Conservation (phyloP, 2,113 vertebrate species). For the Butorides virescens region DNA sequence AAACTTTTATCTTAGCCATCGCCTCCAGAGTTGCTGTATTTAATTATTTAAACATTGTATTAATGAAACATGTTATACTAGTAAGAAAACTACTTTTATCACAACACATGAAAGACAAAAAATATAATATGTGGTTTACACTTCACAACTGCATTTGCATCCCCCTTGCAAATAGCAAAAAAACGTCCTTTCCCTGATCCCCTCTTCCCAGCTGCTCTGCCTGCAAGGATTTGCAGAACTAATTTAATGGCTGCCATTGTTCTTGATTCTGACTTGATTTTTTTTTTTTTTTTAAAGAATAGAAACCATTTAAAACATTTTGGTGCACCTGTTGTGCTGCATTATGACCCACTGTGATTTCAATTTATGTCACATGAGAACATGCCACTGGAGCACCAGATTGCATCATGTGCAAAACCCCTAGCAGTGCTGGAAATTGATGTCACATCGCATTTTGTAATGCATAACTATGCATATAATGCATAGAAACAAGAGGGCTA, state of each 20-base stretch:
- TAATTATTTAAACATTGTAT: conserved; percentile 74
- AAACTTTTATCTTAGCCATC: conserved; percentile 73
- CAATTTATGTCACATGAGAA: conserved; percentile 67
- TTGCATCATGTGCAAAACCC: conserved; percentile 35
- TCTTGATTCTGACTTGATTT: conserved; percentile 64
- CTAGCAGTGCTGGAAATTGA: conserved; percentile 32
- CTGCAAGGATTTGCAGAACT: conserved; percentile 53
- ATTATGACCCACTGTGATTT: conserved; percentile 55
- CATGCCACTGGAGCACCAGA: conserved; percentile 18
- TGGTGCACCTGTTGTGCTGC: conserved; percentile 67
- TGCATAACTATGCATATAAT: background rate
- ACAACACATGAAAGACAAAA: conserved; percentile 51
- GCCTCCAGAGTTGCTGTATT: conserved; percentile 65
- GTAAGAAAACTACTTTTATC: conserved; percentile 68
- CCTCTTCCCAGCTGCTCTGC: conserved; percentile 61
- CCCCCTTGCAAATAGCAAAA: conserved; percentile 48
- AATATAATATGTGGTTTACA: conserved; percentile 24
- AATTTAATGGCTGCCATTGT: conserved; percentile 68
- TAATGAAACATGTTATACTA: conserved; percentile 71
- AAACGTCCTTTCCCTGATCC: background rate
- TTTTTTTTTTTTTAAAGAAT: background rate
- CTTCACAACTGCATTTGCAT: conserved; percentile 41
- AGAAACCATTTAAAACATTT: conserved; percentile 63
- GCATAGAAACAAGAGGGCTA: background rate
- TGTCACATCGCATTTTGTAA: background rate